These are phyloP conservation scores for Sebastes trivittatus DNA, from an alignment of 2,797 vertebrate genomes.

Conservation along the genomic window DNA sequence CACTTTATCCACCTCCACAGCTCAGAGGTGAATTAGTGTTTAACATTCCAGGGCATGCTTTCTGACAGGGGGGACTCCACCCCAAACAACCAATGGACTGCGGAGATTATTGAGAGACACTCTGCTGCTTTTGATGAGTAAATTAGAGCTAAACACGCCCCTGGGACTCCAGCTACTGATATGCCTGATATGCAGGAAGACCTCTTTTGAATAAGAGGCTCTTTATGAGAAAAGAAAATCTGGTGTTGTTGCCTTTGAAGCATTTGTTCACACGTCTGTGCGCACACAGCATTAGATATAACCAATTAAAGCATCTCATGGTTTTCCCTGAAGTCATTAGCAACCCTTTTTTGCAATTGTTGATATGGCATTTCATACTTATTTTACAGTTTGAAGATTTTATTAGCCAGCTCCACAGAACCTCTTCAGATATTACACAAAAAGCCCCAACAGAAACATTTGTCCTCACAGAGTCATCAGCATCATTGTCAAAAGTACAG, in stretches of 20 bases:
- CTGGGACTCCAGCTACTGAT: slow-evolving; percentile 64
- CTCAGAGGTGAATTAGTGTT: slow-evolving; percentile 82
- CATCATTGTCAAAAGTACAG: slow-evolving; percentile 54
- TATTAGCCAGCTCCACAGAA: background rate
- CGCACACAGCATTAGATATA: background rate
- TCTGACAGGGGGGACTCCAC: slow-evolving; percentile 72
- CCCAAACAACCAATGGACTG: slow-evolving; percentile 75
- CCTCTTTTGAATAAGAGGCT: slow-evolving; percentile 58
- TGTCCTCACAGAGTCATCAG: slow-evolving; percentile 44
- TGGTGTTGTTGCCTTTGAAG: slow-evolving; percentile 58
- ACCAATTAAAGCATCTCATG: background rate
- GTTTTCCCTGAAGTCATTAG: background rate
- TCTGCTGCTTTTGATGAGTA: slow-evolving; percentile 78
- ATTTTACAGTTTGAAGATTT: background rate
- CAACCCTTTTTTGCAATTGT: background rate
- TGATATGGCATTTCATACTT: background rate
- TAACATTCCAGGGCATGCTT: slow-evolving; percentile 85
- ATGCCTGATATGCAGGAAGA: slow-evolving; percentile 59
- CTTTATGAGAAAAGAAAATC: slow-evolving; percentile 56
- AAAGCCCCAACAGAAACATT: slow-evolving; percentile 2
- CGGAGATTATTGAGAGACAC: slow-evolving; percentile 73
- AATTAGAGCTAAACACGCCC: slow-evolving; percentile 78
- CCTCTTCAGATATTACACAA: slow-evolving; percentile 16
- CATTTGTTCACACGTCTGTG: slow-evolving; percentile 31
- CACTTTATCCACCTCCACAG: slow-evolving; percentile 79